Evolutionary conservation across 2,888 invertebrate species (phyloP).

Genomic region (Phasia obesa): DNA sequence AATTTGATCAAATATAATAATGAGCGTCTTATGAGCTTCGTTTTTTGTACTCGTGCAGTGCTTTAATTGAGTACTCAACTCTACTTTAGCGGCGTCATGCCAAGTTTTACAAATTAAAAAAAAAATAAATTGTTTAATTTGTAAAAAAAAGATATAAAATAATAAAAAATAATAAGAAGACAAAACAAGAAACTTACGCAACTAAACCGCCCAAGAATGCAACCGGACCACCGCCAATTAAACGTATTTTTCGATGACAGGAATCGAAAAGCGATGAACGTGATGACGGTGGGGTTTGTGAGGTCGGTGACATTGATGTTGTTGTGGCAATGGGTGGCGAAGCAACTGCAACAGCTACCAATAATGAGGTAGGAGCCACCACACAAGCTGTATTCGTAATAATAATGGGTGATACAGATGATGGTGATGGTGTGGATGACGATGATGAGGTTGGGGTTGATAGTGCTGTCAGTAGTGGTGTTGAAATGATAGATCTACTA

Average conservation of each 20-base stretch:
- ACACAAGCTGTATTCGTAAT: constrained; percentile 60
- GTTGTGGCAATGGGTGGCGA: constrained; percentile 65
- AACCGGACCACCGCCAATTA: constrained; percentile 87
- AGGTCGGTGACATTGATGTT: constrained; percentile 78
- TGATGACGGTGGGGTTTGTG: constrained; percentile 83
- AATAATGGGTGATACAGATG: background rate
- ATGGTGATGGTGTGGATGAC: constrained; percentile 47
- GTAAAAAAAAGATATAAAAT: background rate
- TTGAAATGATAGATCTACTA: constrained; percentile 45
- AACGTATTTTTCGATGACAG: constrained; percentile 88
- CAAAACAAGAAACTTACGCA: constrained; percentile 85
- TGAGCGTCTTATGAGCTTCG: too few species aligned
- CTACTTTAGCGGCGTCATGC: too few species aligned
- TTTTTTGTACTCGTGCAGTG: too few species aligned
- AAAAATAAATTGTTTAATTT: background rate
- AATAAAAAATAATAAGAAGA: constrained; percentile 18
- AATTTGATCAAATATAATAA: too few species aligned
- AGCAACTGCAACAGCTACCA: constrained; percentile 67
- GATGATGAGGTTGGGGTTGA: constrained; percentile 57
- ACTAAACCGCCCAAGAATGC: constrained; percentile 88
- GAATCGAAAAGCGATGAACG: constrained; percentile 87
- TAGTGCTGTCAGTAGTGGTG: constrained; percentile 64
- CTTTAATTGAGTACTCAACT: too few species aligned
- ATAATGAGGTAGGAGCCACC: constrained; percentile 56
- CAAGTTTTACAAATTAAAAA: constrained; percentile 1